phyloP scores from a whole-genome alignment of 2,113 vertebrate genomes.

The Plectropomus leopardus region DNA sequence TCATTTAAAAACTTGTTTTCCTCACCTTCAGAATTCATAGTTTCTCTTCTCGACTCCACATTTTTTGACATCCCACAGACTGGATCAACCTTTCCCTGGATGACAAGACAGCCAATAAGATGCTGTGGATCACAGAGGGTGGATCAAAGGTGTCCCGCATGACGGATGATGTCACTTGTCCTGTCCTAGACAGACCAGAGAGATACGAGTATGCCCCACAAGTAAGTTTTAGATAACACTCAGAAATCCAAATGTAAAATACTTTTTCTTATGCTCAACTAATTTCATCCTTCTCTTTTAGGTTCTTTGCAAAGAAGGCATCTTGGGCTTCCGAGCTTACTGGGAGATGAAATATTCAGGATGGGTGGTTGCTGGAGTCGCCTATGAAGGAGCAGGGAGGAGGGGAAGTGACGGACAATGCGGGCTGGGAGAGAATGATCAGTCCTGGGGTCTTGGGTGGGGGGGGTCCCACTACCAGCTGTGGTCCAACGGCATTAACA shows the following conservation, averaged over 20 bases:
- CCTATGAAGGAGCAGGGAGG: constrained; percentile 58
- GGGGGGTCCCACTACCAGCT: constrained; percentile 65
- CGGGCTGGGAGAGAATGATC: constrained; percentile 73
- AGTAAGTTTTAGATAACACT: constrained; percentile 27
- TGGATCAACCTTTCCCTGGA: constrained; percentile 71
- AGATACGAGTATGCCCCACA: constrained; percentile 73
- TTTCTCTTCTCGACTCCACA: neutral
- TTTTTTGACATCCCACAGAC: constrained; percentile 47
- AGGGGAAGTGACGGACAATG: constrained; percentile 60
- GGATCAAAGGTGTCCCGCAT: constrained; percentile 67
- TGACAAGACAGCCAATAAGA: constrained; percentile 74
- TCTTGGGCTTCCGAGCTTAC: constrained; percentile 65
- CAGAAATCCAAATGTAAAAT: neutral
- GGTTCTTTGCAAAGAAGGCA: constrained; percentile 71
- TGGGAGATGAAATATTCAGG: constrained; percentile 71
- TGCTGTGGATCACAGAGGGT: constrained; percentile 68
- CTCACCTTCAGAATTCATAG: neutral
- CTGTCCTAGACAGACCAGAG: constrained; percentile 71
- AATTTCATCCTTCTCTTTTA: neutral
- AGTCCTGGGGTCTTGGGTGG: constrained; percentile 75
- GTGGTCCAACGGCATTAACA: constrained; percentile 53
- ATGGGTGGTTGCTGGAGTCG: constrained; percentile 66
- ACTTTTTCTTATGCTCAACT: neutral
- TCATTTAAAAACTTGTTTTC: neutral
- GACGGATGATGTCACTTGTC: constrained; percentile 69